Evolutionary conservation across 35 echinoderm and acorn worm species (phyloP).

Genomic region (Strongylocentrotus purpuratus): DNA sequence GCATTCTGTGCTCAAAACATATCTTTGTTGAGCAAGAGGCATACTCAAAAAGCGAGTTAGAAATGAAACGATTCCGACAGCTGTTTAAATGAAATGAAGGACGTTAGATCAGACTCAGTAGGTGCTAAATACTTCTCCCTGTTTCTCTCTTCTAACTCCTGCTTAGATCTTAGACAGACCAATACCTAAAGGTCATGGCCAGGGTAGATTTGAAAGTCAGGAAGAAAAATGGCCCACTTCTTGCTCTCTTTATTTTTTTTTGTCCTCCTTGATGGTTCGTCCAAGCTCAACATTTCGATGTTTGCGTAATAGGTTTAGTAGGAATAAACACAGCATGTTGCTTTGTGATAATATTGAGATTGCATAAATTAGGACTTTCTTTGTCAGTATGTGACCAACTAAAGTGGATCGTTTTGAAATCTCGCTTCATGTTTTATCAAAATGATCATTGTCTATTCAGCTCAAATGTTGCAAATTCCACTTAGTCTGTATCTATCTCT

Average conservation of each 20-base stretch:
- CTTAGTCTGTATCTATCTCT: background rate
- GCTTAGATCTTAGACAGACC: background rate
- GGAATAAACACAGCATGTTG: background rate
- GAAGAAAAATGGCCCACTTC: background rate
- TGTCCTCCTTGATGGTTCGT: background rate
- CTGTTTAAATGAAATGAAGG: constrained; percentile 1
- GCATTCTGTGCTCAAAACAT: background rate
- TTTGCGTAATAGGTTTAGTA: background rate
- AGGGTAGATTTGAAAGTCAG: background rate
- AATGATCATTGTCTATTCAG: background rate
- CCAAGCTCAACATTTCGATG: background rate
- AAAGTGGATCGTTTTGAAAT: no score
- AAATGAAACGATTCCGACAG: background rate
- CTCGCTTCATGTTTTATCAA: background rate
- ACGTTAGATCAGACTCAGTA: background rate
- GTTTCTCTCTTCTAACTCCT: background rate
- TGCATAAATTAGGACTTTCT: no score
- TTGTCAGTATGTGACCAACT: no score
- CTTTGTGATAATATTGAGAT: background rate
- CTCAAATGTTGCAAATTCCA: background rate
- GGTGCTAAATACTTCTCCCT: constrained; percentile 1
- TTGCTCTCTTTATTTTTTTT: background rate
- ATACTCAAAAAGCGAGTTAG: background rate
- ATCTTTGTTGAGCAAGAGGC: background rate
- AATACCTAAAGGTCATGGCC: background rate